These are phyloP conservation scores for Aeoliscus strigatus DNA, from an alignment of 2,797 vertebrate species.

Conservation along the genomic window DNA sequence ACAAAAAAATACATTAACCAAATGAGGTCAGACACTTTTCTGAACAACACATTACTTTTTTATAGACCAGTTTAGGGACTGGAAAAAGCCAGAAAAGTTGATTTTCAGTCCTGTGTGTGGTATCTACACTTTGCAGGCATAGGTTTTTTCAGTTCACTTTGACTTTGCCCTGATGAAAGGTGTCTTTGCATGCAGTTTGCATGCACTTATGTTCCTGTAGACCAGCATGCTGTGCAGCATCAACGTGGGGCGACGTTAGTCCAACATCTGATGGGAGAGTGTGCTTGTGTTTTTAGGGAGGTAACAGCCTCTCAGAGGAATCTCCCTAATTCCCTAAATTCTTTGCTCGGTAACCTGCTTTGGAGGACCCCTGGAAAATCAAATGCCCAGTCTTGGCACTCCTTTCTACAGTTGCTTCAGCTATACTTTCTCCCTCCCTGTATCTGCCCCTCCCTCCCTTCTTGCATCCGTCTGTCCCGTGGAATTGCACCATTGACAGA, in stretches of 20 bases:
- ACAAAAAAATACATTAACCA: constrained; percentile 57
- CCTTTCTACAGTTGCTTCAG: constrained; percentile 17
- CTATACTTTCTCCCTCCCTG: constrained; percentile 11
- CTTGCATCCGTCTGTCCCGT: constrained; percentile 36
- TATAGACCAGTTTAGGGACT: constrained; percentile 38
- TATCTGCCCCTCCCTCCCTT: constrained; percentile 7
- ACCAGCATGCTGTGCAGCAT: constrained; percentile 47
- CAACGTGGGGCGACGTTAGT: constrained; percentile 49
- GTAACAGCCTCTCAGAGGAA: constrained; percentile 43
- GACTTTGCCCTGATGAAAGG: constrained; percentile 40
- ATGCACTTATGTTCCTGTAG: constrained; percentile 30
- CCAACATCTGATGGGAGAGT: constrained; percentile 47
- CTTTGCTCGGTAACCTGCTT: constrained; percentile 33
- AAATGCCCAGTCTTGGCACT: constrained; percentile 11
- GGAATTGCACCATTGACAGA: constrained; percentile 60
- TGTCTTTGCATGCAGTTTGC: constrained; percentile 34
- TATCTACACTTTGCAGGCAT: constrained; percentile 33
- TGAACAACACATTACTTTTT: constrained; percentile 48
- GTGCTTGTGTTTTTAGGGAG: constrained; percentile 12
- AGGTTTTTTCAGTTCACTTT: constrained; percentile 33
- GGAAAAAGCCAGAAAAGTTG: constrained; percentile 44
- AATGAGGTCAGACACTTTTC: constrained; percentile 57
- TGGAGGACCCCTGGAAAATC: constrained; percentile 23
- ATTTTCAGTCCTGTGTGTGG: constrained; percentile 43
- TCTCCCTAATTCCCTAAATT: constrained; percentile 61